Conservation (phyloP, 2,797 vertebrate genomes). For the Pipistrellus kuhlii region DNA sequence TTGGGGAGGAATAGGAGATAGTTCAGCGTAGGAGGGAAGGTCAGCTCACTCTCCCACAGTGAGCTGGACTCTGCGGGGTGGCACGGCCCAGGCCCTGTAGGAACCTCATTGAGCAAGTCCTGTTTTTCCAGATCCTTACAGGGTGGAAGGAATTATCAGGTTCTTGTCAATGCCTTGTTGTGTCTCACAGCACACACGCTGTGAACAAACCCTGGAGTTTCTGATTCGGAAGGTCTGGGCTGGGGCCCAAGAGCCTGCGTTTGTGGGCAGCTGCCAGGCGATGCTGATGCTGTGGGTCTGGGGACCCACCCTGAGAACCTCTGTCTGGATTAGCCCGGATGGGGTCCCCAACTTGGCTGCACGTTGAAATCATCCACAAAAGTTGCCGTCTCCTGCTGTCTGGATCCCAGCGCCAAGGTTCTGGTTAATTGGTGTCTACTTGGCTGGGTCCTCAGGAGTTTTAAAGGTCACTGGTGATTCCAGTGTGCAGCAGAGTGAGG, state of each 20-base stretch:
- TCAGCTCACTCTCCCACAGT: not conserved
- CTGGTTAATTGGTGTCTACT: not conserved
- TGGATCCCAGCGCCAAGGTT: not conserved
- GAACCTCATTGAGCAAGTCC: not conserved
- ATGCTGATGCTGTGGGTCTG: accelerated
- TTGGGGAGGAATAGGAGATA: not conserved
- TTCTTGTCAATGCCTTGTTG: not conserved
- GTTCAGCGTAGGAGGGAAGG: not conserved
- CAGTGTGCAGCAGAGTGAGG: not conserved
- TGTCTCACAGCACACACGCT: accelerated
- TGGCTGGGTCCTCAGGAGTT: not conserved
- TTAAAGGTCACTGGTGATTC: not conserved
- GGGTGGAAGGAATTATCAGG: accelerated
- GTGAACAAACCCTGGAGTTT: not conserved
- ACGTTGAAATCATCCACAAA: accelerated
- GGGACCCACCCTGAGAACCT: not conserved
- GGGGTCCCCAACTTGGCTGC: not conserved
- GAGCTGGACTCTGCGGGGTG: too few relatives aligned
- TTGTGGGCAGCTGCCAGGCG: not conserved
- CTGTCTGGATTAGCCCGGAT: accelerated
- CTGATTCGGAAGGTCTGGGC: not conserved
- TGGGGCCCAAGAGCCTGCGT: not conserved
- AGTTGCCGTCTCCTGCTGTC: not conserved
- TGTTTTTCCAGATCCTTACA: accelerated
- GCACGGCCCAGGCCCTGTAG: not conserved